Conservation (phyloP, 2,797 vertebrate species). For the Rhinoraja longicauda region DNA sequence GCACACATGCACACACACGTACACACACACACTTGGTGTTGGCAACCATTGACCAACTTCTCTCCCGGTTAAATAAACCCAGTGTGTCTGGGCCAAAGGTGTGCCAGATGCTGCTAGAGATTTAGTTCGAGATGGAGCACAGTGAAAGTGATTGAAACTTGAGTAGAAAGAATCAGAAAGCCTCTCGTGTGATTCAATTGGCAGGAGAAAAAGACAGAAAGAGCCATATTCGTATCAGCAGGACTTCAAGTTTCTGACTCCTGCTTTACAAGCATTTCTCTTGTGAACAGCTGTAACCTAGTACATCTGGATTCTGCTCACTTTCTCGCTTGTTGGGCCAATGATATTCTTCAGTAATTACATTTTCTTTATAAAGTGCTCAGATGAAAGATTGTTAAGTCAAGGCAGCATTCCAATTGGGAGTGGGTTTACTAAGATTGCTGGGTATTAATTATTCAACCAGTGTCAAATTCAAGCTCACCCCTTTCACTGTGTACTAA, state of each 20-base stretch:
- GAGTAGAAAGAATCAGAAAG: background rate
- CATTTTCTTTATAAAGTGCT: background rate
- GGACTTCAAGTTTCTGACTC: background rate
- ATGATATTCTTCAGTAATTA: slow-evolving; percentile 18
- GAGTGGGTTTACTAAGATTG: slow-evolving; percentile 16
- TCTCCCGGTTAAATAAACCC: no score
- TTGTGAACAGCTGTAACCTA: background rate
- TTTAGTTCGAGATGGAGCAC: background rate
- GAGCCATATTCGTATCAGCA: background rate
- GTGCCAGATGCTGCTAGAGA: no score
- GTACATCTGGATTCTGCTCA: background rate
- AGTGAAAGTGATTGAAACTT: background rate
- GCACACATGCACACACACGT: no score
- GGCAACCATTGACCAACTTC: no score
- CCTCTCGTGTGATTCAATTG: no score
- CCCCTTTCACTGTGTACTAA: background rate
- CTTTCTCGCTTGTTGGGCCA: background rate
- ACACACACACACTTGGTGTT: no score
- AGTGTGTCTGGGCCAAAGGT: no score
- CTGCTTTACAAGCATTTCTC: background rate
- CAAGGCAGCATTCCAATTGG: background rate
- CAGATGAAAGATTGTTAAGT: slow-evolving; percentile 6
- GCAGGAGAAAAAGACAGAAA: background rate
- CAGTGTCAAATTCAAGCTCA: background rate
- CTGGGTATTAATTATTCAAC: background rate